These are phyloP conservation scores for Channa striata DNA, from an alignment of 2,797 vertebrate species.

Conservation along the genomic window DNA sequence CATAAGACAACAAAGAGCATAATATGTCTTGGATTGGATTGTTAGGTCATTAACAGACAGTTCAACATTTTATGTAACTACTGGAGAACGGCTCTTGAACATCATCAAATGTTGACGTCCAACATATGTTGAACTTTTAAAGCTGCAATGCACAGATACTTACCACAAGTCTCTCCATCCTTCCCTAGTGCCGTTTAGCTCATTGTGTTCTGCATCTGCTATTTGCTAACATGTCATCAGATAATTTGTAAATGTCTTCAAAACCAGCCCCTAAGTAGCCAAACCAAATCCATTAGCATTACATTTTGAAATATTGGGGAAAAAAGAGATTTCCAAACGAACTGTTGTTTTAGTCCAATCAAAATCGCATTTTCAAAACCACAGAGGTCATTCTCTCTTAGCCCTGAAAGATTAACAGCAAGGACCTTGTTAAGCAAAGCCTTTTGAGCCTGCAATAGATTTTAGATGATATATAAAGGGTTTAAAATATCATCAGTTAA, in stretches of 20 bases:
- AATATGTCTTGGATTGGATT: too few species aligned
- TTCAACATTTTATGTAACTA: too few species aligned
- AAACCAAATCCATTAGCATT: neutral
- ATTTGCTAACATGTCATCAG: neutral
- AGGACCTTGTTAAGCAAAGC: constrained; percentile 39
- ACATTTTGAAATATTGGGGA: neutral
- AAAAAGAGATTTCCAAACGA: constrained; percentile 1
- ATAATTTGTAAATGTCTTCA: neutral
- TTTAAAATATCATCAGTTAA: constrained; percentile 43
- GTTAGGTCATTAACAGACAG: too few species aligned
- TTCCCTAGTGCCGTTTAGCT: too few species aligned
- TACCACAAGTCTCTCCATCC: too few species aligned
- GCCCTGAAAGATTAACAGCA: constrained; percentile 24
- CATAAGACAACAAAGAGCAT: too few species aligned
- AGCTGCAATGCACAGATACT: too few species aligned
- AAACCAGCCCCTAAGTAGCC: neutral
- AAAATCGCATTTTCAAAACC: constrained; percentile 14
- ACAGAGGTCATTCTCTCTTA: neutral
- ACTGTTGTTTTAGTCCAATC: neutral
- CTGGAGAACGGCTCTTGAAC: too few species aligned
- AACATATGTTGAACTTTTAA: too few species aligned
- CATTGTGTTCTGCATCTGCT: neutral
- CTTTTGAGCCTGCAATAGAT: constrained; percentile 10
- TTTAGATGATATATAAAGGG: constrained; percentile 22
- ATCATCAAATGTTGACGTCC: too few species aligned